A percentile compares a stretch with the other conserved stretches of the same genome.
These are phyloP conservation scores for Eurois occulta DNA, from an alignment of 2,888 invertebrate species.

Conservation along the genomic window DNA sequence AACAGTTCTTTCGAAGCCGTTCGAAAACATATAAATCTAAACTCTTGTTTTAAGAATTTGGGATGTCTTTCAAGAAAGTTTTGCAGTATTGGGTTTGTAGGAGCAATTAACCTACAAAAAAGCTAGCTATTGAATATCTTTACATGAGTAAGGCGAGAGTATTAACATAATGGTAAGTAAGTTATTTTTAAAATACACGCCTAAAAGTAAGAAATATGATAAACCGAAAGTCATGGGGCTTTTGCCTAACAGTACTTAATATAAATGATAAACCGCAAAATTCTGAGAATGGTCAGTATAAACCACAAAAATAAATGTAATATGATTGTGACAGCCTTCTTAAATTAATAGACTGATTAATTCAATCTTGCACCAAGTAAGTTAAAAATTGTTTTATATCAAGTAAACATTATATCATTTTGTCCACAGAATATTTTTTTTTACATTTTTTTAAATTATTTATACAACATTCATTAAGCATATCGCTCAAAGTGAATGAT, in stretches of 20 bases:
- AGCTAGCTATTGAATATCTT: constrained; percentile 26
- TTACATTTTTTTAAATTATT: constrained; percentile 55
- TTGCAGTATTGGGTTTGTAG: constrained; percentile 12
- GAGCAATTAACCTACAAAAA: constrained; percentile 51
- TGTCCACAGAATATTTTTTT: constrained; percentile 34
- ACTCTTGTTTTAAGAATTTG: constrained; percentile 32
- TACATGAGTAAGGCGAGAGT: constrained; percentile 5
- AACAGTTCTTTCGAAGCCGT: constrained; percentile 48
- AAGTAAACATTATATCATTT: constrained; percentile 45
- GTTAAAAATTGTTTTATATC: constrained; percentile 24
- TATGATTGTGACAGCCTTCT: background rate
- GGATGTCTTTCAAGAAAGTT: constrained; percentile 36
- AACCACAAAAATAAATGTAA: background rate
- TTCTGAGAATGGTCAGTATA: background rate
- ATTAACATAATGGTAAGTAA: constrained; percentile 44
- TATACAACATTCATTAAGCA: constrained; percentile 72
- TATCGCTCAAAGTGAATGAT: constrained; percentile 73
- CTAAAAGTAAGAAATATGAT: background rate
- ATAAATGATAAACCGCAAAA: constrained; percentile 8
- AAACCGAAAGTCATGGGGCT: background rate
- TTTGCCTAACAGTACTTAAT: constrained; percentile 1
- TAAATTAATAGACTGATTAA: constrained; percentile 36
- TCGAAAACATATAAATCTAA: constrained; percentile 61
- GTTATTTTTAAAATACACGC: constrained; percentile 6
- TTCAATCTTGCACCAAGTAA: constrained; percentile 8